Conservation (phyloP, 2,888 invertebrate genomes). For the Frankliniella fusca region DNA sequence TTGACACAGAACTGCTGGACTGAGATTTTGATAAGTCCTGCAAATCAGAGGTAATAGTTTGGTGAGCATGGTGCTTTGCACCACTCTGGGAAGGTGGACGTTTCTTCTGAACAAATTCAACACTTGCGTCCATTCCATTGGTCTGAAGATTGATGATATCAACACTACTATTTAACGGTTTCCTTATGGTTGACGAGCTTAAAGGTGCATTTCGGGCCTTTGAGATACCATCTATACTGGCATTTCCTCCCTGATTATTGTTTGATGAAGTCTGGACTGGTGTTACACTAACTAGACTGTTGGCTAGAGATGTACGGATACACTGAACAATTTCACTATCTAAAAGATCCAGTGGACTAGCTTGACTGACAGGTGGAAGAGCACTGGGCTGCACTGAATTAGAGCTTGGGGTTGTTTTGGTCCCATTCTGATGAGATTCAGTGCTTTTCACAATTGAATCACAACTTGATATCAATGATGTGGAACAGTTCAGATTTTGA, state of each 20-base stretch:
- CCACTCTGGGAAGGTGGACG: neutral
- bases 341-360: neutral
- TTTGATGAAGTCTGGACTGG: neutral
- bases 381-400: neutral
- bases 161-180: neutral
- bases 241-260: neutral
- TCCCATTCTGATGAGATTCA: neutral
- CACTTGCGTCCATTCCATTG: neutral
- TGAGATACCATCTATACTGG: neutral
- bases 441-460: neutral
- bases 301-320: neutral
- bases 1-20: neutral
- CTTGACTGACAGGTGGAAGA: neutral
- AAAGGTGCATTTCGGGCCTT: neutral
- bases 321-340: neutral
- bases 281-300: slow-evolving; percentile 6
- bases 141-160: slow-evolving; percentile 1
- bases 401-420: neutral
- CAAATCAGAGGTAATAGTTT: neutral
- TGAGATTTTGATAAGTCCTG: neutral
- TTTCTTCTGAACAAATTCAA: neutral
- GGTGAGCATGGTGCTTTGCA: neutral
- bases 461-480: neutral
- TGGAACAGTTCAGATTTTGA: neutral
- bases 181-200: neutral